Evolutionary conservation across 2,797 vertebrate genomes (phyloP).

Genomic region (Argyrosomus regius): DNA sequence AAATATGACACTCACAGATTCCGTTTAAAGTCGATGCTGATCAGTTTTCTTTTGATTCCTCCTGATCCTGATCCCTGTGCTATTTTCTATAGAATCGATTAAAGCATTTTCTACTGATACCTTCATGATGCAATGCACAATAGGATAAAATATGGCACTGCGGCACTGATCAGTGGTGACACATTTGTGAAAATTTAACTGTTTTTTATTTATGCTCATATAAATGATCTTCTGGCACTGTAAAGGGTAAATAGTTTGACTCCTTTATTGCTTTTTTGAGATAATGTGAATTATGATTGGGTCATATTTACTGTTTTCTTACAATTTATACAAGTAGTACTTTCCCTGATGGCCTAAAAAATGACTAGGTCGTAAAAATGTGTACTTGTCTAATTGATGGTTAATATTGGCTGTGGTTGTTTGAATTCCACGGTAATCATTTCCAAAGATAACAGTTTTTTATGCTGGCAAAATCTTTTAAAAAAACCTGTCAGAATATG

Average conservation of each 20-base stretch:
- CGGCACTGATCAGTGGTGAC: not conserved
- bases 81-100: not conserved
- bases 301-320: not conserved
- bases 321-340: not conserved
- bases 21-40: not conserved
- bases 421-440: not conserved
- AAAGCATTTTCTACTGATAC: not conserved
- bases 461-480: not conserved
- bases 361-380: not conserved
- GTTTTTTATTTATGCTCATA: not conserved
- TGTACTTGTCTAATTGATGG: not conserved
- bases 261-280: not conserved
- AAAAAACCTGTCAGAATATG: not conserved
- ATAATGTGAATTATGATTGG: not conserved
- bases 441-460: not conserved
- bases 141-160: too few species aligned
- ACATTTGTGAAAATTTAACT: not conserved
- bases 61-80: not conserved
- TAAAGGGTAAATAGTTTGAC: not conserved
- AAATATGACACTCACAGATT: slow-evolving; percentile 58
- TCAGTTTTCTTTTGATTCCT: not conserved
- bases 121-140: not conserved
- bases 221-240: not conserved
- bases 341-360: not conserved
- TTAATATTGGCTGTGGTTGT: not conserved